A percentile compares a stretch with the other conserved stretches of the same genome.
phyloP scores from a whole-genome alignment of 2,113 vertebrate genomes.

The Spheniscus mendiculus region DNA sequence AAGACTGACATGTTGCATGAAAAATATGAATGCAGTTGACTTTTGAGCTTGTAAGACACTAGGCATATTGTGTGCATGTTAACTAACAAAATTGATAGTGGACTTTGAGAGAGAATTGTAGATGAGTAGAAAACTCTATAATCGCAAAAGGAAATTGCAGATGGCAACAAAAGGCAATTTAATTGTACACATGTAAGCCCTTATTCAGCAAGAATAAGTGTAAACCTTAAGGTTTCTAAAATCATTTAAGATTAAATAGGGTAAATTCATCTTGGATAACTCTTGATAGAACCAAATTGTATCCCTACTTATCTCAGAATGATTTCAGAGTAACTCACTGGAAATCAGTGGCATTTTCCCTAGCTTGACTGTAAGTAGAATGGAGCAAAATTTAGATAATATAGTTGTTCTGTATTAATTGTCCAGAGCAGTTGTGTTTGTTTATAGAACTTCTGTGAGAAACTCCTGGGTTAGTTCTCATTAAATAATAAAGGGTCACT shows the following conservation, averaged over 20 bases:
- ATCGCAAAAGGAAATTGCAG: background rate
- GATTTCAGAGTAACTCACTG: background rate
- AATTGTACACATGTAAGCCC: background rate
- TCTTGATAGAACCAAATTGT: background rate
- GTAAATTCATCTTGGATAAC: background rate
- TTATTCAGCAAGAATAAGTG: background rate
- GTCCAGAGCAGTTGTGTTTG: background rate
- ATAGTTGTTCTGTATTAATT: background rate
- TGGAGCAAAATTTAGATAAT: background rate
- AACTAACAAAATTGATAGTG: background rate
- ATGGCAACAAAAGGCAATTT: background rate
- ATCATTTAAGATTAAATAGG: background rate
- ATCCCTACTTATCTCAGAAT: background rate
- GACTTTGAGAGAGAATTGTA: background rate
- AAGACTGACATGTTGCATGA: background rate
- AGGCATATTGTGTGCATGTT: background rate
- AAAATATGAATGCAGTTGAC: background rate
- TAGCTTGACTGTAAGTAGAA: background rate
- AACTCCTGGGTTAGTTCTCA: background rate
- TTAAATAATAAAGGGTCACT: background rate
- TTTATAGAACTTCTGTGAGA: background rate
- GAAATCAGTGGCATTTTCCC: background rate
- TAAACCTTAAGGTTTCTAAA: background rate
- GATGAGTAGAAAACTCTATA: background rate
- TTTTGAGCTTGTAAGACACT: background rate